A percentile compares a stretch with the other conserved stretches of the same genome.
Conservation (phyloP, 1,140 invertebrate genomes). For the Macrostomum lignano region DNA sequence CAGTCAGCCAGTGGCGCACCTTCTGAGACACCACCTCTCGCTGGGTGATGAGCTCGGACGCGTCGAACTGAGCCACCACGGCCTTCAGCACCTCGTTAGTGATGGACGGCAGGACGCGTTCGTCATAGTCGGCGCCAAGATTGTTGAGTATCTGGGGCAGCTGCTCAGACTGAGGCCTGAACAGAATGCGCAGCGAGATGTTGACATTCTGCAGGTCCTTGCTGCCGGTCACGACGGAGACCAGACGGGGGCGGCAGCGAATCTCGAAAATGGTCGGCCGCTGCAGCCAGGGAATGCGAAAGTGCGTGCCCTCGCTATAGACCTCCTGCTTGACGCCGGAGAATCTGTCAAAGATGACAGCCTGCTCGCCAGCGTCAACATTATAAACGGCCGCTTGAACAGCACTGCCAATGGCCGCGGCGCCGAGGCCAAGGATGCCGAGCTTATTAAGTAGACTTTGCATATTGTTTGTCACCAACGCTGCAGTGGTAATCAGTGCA, state of each 20-base stretch:
- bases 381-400: no score
- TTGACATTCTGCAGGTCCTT: slow-evolving; percentile 99
- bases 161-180: slow-evolving; percentile 58
- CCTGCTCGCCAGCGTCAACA: slow-evolving; percentile 93
- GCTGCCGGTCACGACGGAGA: slow-evolving; percentile 81
- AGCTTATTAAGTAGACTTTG: no score
- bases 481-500: no score
- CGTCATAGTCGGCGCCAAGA: slow-evolving; percentile 85
- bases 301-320: slow-evolving; percentile 91
- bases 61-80: slow-evolving; percentile 96
- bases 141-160: slow-evolving; percentile 74
- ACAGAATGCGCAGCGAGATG: slow-evolving; percentile 85
- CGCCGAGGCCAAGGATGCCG: no score
- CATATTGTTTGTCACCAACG: no score
- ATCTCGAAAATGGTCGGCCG: slow-evolving; percentile 89
- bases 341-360: slow-evolving; percentile 96
- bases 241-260: slow-evolving; percentile 68
- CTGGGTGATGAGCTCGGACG: slow-evolving; percentile 90
- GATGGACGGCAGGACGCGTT: slow-evolving; percentile 87
- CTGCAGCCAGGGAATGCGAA: slow-evolving; percentile 93
- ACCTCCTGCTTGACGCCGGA: slow-evolving; percentile 64
- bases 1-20: slow-evolving; percentile 11
- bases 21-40: slow-evolving; percentile 80
- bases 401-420: no score
- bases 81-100: slow-evolving; percentile 94